Conservation (phyloP, 2,797 vertebrate species). For the Balearica regulorum region DNA sequence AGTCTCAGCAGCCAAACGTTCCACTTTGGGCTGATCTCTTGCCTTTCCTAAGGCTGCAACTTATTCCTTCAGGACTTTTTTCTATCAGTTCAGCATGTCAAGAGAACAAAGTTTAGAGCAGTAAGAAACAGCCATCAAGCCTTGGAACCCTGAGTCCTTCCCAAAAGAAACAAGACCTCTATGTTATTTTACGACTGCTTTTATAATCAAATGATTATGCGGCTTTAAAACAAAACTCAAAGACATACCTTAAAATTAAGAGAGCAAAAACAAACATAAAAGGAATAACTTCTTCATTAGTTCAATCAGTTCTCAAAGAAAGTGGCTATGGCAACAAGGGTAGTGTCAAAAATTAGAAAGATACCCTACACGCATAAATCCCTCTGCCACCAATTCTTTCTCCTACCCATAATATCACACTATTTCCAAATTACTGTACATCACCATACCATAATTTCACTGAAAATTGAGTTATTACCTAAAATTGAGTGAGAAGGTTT, state of each 20-base stretch:
- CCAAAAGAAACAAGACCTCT: slow-evolving; percentile 23
- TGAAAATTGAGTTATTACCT: neutral
- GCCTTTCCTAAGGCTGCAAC: neutral
- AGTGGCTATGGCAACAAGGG: neutral
- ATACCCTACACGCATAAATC: neutral
- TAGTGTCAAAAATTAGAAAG: neutral
- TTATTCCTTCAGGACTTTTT: neutral
- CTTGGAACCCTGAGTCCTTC: neutral
- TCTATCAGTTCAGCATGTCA: slow-evolving; percentile 11
- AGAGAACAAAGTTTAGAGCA: neutral
- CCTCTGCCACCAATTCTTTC: neutral
- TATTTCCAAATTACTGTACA: neutral
- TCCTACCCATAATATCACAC: neutral
- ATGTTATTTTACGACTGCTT: slow-evolving; percentile 7
- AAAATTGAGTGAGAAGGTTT: neutral
- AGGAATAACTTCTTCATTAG: neutral
- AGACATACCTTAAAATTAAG: neutral
- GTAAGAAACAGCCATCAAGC: neutral
- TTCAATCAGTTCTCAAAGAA: neutral
- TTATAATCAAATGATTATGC: neutral
- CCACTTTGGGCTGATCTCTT: neutral
- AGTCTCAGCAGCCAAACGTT: neutral
- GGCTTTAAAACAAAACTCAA: neutral
- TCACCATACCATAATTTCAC: neutral
- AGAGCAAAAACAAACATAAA: neutral